A percentile compares a stretch with the other conserved stretches of the same genome.
Evolutionary conservation across 1,140 invertebrate species (phyloP).

Genomic region (Papilio aristodemus): DNA sequence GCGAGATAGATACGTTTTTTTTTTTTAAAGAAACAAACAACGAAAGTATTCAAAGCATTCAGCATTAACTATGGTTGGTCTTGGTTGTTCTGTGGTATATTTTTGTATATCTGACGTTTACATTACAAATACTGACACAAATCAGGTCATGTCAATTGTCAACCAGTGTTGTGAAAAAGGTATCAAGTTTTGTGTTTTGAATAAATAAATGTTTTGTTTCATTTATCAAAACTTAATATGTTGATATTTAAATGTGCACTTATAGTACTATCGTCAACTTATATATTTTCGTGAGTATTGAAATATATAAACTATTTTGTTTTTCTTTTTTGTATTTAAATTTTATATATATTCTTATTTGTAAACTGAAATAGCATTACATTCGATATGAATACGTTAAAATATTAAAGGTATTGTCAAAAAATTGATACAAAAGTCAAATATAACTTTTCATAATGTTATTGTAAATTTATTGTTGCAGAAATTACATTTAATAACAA

Average conservation of each 20-base stretch:
- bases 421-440: neutral
- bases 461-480: neutral
- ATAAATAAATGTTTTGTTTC: constrained; percentile 1
- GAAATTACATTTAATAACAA: neutral
- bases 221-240: constrained; percentile 58
- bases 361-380: neutral
- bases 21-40: too few species aligned
- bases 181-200: neutral
- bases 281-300: constrained; percentile 69
- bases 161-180: neutral
- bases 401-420: too few species aligned
- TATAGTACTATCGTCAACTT: constrained; percentile 64
- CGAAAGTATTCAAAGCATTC: too few species aligned
- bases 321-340: constrained; percentile 33
- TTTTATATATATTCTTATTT: neutral
- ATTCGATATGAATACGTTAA: neutral
- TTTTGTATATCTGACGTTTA: too few species aligned
- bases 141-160: neutral
- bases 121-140: neutral
- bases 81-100: too few species aligned
- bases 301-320: constrained; percentile 30
- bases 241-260: constrained; percentile 71
- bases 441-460: neutral
- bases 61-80: too few species aligned
- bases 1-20: too few species aligned